Evolutionary conservation across 2,113 vertebrate genomes (phyloP).

Genomic region (Ammodytes marinus): DNA sequence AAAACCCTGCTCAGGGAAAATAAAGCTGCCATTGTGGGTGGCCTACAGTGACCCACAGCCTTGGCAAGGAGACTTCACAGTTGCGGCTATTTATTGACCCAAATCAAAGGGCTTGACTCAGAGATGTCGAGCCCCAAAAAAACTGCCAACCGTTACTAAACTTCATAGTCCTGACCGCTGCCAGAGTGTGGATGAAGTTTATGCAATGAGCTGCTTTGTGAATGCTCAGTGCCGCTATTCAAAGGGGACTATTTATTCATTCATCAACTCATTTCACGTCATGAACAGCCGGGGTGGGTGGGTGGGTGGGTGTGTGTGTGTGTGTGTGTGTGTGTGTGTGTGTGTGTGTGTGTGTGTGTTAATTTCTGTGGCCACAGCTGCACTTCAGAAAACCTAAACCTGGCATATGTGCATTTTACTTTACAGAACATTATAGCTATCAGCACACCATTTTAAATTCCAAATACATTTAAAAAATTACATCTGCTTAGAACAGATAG

Average conservation of each 20-base stretch:
- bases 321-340: neutral
- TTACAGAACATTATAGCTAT: constrained; percentile 36
- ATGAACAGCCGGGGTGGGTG: constrained; percentile 28
- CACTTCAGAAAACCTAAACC: constrained; percentile 46
- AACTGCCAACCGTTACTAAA: constrained; percentile 66
- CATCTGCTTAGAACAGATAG: constrained; percentile 9
- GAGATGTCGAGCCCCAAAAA: constrained; percentile 64
- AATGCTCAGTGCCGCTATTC: constrained; percentile 47
- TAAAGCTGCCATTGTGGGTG: constrained; percentile 85
- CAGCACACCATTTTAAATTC: constrained; percentile 18
- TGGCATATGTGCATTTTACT: constrained; percentile 22
- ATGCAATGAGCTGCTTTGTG: constrained; percentile 60
- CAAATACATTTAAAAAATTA: constrained; percentile 11
- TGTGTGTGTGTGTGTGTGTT: constrained; percentile 22
- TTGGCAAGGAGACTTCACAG: constrained; percentile 75
- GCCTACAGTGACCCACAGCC: constrained; percentile 77
- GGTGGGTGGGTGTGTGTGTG: neutral
- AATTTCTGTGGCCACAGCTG: constrained; percentile 47
- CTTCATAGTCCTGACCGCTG: constrained; percentile 61
- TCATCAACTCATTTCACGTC: constrained; percentile 45
- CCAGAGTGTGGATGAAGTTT: constrained; percentile 50
- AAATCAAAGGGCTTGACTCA: constrained; percentile 74
- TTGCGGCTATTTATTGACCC: constrained; percentile 78
- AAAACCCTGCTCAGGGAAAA: constrained; percentile 72
- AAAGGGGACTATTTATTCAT: constrained; percentile 65